phyloP scores from a whole-genome alignment of 2,113 vertebrate genomes.

The Chelonoidis abingdonii region DNA sequence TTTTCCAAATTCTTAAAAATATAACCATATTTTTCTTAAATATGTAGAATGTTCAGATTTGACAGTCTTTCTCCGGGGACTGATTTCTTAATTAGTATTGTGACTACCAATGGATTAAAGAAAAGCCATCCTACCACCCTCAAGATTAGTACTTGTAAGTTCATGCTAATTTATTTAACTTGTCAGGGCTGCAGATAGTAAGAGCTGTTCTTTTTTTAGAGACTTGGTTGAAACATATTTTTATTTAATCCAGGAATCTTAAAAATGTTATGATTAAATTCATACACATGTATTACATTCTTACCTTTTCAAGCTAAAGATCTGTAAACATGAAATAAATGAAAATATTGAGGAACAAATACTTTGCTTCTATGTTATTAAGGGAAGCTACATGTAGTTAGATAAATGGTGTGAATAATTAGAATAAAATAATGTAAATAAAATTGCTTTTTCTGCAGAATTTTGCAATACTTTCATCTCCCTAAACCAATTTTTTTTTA shows the following conservation, averaged over 20 bases:
- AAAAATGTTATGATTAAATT: background rate
- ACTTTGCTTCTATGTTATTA: background rate
- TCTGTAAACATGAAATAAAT: background rate
- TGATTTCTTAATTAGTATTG: constrained; percentile 80
- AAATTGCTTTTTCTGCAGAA: background rate
- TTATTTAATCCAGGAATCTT: background rate
- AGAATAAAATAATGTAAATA: background rate
- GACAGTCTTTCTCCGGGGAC: constrained; percentile 80
- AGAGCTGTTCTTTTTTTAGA: background rate
- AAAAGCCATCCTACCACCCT: constrained; percentile 76
- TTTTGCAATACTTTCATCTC: background rate
- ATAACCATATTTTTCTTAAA: constrained; percentile 11
- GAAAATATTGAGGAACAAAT: background rate
- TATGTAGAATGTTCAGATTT: constrained; percentile 74
- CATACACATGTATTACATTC: background rate
- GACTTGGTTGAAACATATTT: background rate
- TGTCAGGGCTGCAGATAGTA: background rate
- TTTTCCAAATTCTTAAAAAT: constrained; percentile 16
- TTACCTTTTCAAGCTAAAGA: background rate
- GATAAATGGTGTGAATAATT: background rate
- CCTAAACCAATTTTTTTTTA: background rate
- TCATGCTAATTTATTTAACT: constrained; percentile 34
- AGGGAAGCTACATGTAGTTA: background rate
- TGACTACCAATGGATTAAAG: constrained; percentile 79
- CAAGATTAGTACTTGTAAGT: constrained; percentile 81